phyloP scores from a whole-genome alignment of 1,140 invertebrate genomes.

The Diabrotica virgifera region DNA sequence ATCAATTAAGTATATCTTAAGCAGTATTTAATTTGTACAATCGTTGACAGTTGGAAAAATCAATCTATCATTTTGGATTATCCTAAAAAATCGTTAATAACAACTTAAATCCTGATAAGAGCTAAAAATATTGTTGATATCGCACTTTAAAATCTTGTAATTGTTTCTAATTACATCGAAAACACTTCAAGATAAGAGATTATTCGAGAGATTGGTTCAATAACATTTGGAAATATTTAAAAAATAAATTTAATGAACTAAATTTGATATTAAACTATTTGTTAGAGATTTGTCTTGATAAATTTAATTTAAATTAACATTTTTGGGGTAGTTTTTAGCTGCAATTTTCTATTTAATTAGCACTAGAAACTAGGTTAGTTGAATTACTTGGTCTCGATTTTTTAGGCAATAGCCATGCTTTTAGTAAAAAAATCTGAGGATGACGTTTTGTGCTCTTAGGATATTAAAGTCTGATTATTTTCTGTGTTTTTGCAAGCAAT shows the following conservation, averaged over 20 bases:
- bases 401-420: too few relatives aligned
- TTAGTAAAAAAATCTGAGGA: too few relatives aligned
- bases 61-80: background rate
- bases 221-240: background rate
- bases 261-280: background rate
- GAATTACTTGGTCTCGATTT: too few relatives aligned
- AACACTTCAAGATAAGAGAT: background rate
- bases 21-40: background rate
- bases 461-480: too few relatives aligned
- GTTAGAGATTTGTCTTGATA: too few relatives aligned
- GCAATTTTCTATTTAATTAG: too few relatives aligned
- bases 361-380: too few relatives aligned
- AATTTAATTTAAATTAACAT: too few relatives aligned
- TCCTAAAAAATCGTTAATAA: conserved; percentile 1
- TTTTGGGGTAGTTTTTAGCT: too few relatives aligned
- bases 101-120: background rate
- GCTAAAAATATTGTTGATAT: background rate
- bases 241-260: background rate
- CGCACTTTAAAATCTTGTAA: background rate
- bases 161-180: background rate
- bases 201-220: background rate
- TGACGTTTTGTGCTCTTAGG: too few relatives aligned
- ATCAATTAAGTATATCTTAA: background rate
- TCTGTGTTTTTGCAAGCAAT: too few relatives aligned
- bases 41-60: background rate